Conservation (phyloP, 2,888 invertebrate genomes). For the Caenorhabditis doughertyi region DNA sequence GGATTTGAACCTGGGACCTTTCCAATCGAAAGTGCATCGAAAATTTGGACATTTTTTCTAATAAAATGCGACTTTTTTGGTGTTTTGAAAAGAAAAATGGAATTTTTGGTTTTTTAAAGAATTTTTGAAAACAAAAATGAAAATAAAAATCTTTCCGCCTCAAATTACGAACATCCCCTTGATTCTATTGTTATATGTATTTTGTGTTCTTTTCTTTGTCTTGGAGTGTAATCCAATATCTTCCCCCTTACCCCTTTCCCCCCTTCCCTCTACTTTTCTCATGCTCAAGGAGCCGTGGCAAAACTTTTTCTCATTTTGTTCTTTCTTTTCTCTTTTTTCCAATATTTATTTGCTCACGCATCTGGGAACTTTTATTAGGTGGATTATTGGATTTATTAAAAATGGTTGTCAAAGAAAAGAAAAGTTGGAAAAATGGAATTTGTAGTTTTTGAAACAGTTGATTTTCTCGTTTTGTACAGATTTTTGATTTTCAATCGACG, state of each 20-base stretch:
- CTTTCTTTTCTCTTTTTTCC: conserved; percentile 19
- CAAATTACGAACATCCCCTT: neutral
- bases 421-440: neutral
- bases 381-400: neutral
- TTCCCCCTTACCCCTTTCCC: neutral
- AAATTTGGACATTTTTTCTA: too few species aligned
- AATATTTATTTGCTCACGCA: conserved; percentile 46
- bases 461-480: neutral
- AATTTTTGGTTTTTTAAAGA: too few species aligned
- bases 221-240: neutral
- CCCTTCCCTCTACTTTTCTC: neutral
- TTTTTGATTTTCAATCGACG: neutral
- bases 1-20: too few species aligned
- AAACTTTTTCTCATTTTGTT: conserved; percentile 1
- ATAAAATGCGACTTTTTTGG: too few species aligned
- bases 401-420: too few species aligned
- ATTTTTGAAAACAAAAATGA: too few species aligned
- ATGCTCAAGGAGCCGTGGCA: conserved; percentile 15
- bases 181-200: neutral
- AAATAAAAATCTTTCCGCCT: too few species aligned
- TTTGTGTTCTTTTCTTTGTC: neutral
- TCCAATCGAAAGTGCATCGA: too few species aligned
- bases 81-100: too few species aligned
- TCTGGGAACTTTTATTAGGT: neutral
- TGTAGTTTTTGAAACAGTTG: neutral